Evolutionary conservation across 2,888 invertebrate genomes (phyloP).

Genomic region (Ophion ventricosus): DNA sequence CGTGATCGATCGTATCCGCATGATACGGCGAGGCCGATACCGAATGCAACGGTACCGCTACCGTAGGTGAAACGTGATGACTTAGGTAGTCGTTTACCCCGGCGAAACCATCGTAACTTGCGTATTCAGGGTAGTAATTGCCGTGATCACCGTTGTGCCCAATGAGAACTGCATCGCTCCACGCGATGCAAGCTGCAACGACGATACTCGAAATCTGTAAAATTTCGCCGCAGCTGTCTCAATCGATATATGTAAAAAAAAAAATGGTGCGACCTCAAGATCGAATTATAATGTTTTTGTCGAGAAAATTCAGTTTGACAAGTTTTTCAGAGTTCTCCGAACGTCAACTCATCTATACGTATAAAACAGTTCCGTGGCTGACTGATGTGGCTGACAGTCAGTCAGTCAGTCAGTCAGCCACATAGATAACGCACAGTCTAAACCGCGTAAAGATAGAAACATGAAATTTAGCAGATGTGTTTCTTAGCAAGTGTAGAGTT

Average conservation of each 20-base stretch:
- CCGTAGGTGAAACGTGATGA: conserved; percentile 79
- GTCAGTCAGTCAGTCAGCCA: too few species aligned
- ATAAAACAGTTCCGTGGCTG: too few species aligned
- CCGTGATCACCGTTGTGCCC: conserved; percentile 74
- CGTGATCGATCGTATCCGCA: conserved; percentile 67
- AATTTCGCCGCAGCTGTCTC: background rate
- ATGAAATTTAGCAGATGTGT: too few species aligned
- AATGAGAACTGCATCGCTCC: conserved; percentile 77
- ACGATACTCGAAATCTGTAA: conserved; percentile 74
- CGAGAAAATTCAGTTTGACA: too few species aligned
- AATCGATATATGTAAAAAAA: background rate
- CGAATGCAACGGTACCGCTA: conserved; percentile 80
- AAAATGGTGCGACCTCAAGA: background rate
- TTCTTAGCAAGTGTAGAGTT: too few species aligned
- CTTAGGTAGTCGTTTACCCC: conserved; percentile 73
- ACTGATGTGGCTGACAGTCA: too few species aligned
- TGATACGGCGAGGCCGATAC: conserved; percentile 80
- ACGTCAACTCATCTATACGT: too few species aligned
- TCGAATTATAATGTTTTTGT: too few species aligned
- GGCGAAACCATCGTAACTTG: conserved; percentile 76
- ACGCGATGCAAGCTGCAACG: conserved; percentile 72
- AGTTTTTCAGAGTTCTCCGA: too few species aligned
- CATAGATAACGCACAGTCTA: too few species aligned
- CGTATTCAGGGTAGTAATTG: conserved; percentile 77
- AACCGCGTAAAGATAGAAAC: too few species aligned